These are phyloP conservation scores for Lepilemur ruficaudatus DNA, from an alignment of 2,797 vertebrate species.

Conservation along the genomic window DNA sequence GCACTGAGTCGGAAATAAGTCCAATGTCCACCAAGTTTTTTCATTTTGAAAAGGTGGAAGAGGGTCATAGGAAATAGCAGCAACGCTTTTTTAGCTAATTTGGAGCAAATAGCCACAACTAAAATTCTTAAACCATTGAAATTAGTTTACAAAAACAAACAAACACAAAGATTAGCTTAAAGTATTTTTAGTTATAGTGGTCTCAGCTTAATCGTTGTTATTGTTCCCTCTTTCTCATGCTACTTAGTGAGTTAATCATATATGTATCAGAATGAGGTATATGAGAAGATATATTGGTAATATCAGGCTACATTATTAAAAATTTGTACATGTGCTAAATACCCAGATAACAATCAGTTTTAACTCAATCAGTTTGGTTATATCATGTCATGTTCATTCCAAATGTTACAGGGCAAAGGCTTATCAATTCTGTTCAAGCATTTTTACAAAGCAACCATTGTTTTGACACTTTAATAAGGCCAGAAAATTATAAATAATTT, in stretches of 20 bases:
- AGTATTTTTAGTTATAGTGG: background rate
- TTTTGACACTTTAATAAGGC: background rate
- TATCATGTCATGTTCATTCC: background rate
- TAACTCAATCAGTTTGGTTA: background rate
- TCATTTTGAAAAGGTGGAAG: background rate
- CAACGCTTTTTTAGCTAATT: background rate
- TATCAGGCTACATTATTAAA: background rate
- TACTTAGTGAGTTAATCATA: background rate
- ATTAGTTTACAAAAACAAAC: background rate
- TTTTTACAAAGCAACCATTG: background rate
- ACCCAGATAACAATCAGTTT: background rate
- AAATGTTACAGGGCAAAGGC: background rate
- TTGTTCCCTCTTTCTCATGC: background rate
- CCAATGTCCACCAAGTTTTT: slow-evolving; percentile 42
- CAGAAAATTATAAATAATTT: background rate
- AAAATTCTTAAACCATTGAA: slow-evolving; percentile 16
- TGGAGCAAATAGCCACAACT: background rate
- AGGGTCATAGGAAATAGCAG: background rate
- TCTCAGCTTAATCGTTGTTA: background rate
- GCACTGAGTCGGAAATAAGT: slow-evolving; percentile 45
- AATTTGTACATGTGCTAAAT: background rate
- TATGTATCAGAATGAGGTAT: background rate
- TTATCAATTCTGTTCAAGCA: background rate
- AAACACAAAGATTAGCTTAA: background rate
- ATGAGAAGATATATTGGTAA: background rate